A percentile compares a stretch with the other conserved stretches of the same genome.
Conservation (phyloP, 2,888 invertebrate species). For the Cordylochernes scorpioides region DNA sequence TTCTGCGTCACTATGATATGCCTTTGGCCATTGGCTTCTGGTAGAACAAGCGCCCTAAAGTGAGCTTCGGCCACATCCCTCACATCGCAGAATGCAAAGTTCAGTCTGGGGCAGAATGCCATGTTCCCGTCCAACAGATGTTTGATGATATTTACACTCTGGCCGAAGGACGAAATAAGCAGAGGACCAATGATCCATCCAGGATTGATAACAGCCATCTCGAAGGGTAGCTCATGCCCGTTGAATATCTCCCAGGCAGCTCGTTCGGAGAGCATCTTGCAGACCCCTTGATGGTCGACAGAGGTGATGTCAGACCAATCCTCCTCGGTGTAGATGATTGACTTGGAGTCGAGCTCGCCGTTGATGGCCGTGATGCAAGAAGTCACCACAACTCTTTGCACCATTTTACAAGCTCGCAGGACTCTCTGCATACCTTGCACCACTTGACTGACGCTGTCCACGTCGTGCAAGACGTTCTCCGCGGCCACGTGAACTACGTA, state of each 20-base stretch:
- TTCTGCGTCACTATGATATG: slow-evolving; percentile 16
- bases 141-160: slow-evolving; percentile 14
- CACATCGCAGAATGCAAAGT: slow-evolving; percentile 17
- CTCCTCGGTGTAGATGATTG: slow-evolving; percentile 19
- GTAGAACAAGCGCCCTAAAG: slow-evolving; percentile 19
- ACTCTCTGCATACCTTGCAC: slow-evolving; percentile 26
- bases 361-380: slow-evolving; percentile 26
- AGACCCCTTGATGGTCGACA: slow-evolving; percentile 20
- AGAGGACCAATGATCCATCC: slow-evolving; percentile 25
- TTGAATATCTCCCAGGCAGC: slow-evolving; percentile 29
- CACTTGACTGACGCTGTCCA: slow-evolving; percentile 24
- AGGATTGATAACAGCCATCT: slow-evolving; percentile 25
- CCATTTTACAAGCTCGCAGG: slow-evolving; percentile 23
- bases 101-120: slow-evolving; percentile 17
- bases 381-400: slow-evolving; percentile 27
- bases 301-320: slow-evolving; percentile 20
- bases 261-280: slow-evolving; percentile 26
- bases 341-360: slow-evolving; percentile 17
- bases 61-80: slow-evolving; percentile 23
- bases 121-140: slow-evolving; percentile 19
- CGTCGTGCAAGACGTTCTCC: slow-evolving; percentile 20
- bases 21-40: slow-evolving; percentile 20
- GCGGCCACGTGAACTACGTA: slow-evolving; percentile 25
- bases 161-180: slow-evolving; percentile 14
- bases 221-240: slow-evolving; percentile 22